A percentile compares a stretch with the other conserved stretches of the same genome.
phyloP scores from a whole-genome alignment of 2,797 vertebrate species.

The Macrochelys suwanniensis region DNA sequence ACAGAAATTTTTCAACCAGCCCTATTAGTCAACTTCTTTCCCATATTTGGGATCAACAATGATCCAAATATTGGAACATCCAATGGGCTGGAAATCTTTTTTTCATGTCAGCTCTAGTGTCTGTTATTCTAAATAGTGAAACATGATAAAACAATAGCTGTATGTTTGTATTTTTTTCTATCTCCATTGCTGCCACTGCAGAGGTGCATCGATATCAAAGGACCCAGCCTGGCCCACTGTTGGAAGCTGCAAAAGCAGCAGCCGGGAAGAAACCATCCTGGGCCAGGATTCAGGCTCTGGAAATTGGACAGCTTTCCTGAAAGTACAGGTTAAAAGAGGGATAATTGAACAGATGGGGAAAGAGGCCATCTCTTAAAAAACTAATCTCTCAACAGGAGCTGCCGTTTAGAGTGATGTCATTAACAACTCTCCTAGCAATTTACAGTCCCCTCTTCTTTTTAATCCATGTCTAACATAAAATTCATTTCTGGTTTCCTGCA shows the following conservation, averaged over 20 bases:
- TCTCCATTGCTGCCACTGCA: background rate
- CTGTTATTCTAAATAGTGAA: background rate
- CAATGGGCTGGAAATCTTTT: too few species aligned
- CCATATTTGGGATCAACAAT: too few species aligned
- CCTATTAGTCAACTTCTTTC: too few species aligned
- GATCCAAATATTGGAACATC: too few species aligned
- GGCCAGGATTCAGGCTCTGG: background rate
- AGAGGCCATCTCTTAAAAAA: background rate
- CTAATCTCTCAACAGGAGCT: background rate
- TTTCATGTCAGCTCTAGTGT: too few species aligned
- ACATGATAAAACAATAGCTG: background rate
- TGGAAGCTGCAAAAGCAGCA: background rate
- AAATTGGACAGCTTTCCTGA: background rate
- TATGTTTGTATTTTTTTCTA: too few species aligned
- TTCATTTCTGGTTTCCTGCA: background rate
- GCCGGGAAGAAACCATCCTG: background rate
- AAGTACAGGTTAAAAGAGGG: background rate
- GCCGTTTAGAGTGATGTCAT: background rate
- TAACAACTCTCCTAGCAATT: background rate
- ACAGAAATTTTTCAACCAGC: too few species aligned
- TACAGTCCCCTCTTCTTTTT: background rate
- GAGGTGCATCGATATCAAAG: background rate
- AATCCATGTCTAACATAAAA: background rate
- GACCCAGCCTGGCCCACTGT: background rate
- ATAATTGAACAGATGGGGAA: background rate